These are phyloP conservation scores for Aporrectodea caliginosa DNA, from an alignment of 1,140 invertebrate species.

Conservation along the genomic window DNA sequence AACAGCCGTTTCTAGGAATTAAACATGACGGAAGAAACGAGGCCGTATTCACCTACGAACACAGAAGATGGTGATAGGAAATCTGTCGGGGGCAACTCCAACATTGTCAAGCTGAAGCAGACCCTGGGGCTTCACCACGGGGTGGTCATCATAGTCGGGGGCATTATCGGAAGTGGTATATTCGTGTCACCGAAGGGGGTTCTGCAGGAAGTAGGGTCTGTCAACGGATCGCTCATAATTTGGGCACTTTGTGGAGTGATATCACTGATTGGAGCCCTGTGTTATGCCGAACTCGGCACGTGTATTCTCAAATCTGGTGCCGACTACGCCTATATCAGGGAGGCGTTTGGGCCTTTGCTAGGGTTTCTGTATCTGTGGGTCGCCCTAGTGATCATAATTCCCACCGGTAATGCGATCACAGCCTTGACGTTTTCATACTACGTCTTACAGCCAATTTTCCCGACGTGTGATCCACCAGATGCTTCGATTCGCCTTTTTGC, in stretches of 20 bases:
- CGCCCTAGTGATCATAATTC: constrained; percentile 57
- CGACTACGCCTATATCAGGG: constrained; percentile 93
- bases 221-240: constrained; percentile 69
- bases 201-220: constrained; percentile 72
- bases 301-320: constrained; percentile 90
- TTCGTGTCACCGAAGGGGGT: constrained; percentile 94
- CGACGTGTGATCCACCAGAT: constrained; percentile 24
- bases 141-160: constrained; percentile 52
- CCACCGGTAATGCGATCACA: constrained; percentile 90
- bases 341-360: constrained; percentile 79
- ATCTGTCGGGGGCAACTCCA: neutral
- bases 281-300: constrained; percentile 94
- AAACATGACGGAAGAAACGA: neutral
- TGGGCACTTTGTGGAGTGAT: constrained; percentile 73
- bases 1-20: neutral
- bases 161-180: constrained; percentile 75
- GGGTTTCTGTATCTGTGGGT: constrained; percentile 73
- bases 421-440: constrained; percentile 89
- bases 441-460: constrained; percentile 56
- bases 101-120: constrained; percentile 21
- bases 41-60: neutral
- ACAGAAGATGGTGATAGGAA: neutral
- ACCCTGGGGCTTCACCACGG: constrained; percentile 49
- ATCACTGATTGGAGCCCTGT: constrained; percentile 80
- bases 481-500: constrained; percentile 16